Base-by-base conservation (phyloP, 2,113 vertebrate species). In the Coracopsis vasa region DNA sequence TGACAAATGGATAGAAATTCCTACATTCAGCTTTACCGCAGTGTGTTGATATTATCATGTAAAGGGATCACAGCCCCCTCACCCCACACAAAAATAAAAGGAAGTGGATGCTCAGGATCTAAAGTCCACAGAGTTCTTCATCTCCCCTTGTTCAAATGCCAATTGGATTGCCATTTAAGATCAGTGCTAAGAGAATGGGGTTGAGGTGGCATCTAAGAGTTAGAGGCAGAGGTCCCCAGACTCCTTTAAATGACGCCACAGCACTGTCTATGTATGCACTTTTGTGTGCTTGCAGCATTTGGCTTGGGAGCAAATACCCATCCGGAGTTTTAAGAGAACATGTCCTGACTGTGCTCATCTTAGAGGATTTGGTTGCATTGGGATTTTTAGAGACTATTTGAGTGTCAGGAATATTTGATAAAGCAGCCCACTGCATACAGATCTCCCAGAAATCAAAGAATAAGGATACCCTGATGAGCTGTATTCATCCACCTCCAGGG, bases 211-310 rank as follows among this genome's bases (percentile, higher is more conserved):
- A 66, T 61, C 39, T 85, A 78, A 16, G 51, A 60, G 19, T 9
- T 77, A 41, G 2, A 84, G 3, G 3, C 24, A 33, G 41, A 45
- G 35, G 10, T 15, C 75, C 48, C 53, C 48, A 51, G 25, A 27
- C 10, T 64, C 28, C 31, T 72, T 72, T 77, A 77, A 45, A 50
- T 0, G 5, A 51, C 80, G 29, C 33, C 69, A 56, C 33, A 50
- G 41, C 58, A 25, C 33, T 41, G 29, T 8, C 20, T 2, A 0
- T 6, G 16, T 0, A 0, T 6, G 28, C 0, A 0, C 28, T 53
- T n/a, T 9, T 2, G 0, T 10, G 23, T 3, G 20, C 39, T 79
- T 64, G 13, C 23, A 66, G 64, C 25, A 5, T 60, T 74, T 0
- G 0, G 8, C 80, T 75, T 3, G 11, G 35, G 16, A 47, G 61